Evolutionary conservation across 2,888 invertebrate species (phyloP), one percentile per base, ranked within the genome.

Genomic region (Lycophotia porphyrea): DNA sequence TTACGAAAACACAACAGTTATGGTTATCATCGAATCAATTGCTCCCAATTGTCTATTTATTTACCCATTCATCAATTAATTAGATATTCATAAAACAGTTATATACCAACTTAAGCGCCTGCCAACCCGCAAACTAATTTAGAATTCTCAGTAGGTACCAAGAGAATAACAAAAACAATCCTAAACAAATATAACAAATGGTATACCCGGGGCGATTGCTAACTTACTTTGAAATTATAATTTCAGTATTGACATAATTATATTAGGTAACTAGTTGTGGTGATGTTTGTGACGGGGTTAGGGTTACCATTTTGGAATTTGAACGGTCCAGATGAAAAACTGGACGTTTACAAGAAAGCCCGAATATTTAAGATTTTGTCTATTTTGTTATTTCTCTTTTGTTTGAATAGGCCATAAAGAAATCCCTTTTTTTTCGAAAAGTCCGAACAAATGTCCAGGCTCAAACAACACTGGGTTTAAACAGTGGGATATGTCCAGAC

Each of bases 171-270:
- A 86, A 84, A 84, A 86, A 80, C 76, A 82, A 76, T 60, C 86
- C 86, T 86, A 86, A 87, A 84, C 75, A 88, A 87, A 86, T 87
- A 84, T 74, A 76, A 79, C 79, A 81, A 81, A 83, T 78, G 66
- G 42, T 58, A 47, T 66, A 55, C 71, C 67, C 74, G 68, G 61
- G 68, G 76, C 68, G 42, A 66, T 76, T 82, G 47, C 42, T 64
- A 74, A 74, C 82, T 75, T 75, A 86, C 77, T 79, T 71, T 71
- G 70, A 71, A 84, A 80, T 84, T 84, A 82, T 80, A 82, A 86
- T 82, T 81, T 86, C 63, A 69, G 47, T 88, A 88, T 86, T 88
- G 78, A 84, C 80, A 74, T 81, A 74, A 75, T 66, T 76, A 64
- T 74, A 78, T 83, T 72, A 83, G 36, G 66, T 39, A 61, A 81